phyloP scores from a whole-genome alignment of 2,888 invertebrate species.

The Mythimna pallens region DNA sequence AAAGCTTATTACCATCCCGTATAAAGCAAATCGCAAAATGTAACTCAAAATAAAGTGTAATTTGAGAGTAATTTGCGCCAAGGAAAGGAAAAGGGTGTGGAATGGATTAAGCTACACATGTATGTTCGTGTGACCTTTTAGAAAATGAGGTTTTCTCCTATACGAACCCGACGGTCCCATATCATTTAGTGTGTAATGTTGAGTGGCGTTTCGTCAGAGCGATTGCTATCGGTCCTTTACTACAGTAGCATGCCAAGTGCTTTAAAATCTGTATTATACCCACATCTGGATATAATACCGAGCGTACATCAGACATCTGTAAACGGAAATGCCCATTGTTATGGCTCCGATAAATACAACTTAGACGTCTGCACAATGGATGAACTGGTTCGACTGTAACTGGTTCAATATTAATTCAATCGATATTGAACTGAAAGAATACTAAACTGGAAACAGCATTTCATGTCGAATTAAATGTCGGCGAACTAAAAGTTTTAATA shows the following conservation, averaged over 20 bases:
- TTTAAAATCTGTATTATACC: slow-evolving; percentile 47
- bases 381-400: slow-evolving; percentile 38
- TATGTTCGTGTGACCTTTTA: slow-evolving; percentile 66
- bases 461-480: slow-evolving; percentile 21
- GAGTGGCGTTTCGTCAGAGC: slow-evolving; percentile 75
- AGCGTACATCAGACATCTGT: slow-evolving; percentile 28
- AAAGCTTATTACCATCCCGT: slow-evolving; percentile 4
- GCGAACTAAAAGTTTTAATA: slow-evolving; percentile 32
- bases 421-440: slow-evolving; percentile 27
- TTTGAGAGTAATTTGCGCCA: slow-evolving; percentile 51
- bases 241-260: slow-evolving; percentile 52
- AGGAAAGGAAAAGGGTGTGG: slow-evolving; percentile 57
- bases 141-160: slow-evolving; percentile 70
- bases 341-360: slow-evolving; percentile 47
- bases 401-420: slow-evolving; percentile 34
- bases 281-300: slow-evolving; percentile 46
- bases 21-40: slow-evolving; percentile 32
- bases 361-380: slow-evolving; percentile 47
- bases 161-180: slow-evolving; percentile 67
- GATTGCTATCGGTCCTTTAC: slow-evolving; percentile 67
- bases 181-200: slow-evolving; percentile 73
- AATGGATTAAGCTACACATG: slow-evolving; percentile 54
- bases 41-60: slow-evolving; percentile 48
- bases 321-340: slow-evolving; percentile 61
- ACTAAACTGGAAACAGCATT: slow-evolving; percentile 32